Conservation (phyloP, 2,797 vertebrate species). For the Enteromius radiatus region DNA sequence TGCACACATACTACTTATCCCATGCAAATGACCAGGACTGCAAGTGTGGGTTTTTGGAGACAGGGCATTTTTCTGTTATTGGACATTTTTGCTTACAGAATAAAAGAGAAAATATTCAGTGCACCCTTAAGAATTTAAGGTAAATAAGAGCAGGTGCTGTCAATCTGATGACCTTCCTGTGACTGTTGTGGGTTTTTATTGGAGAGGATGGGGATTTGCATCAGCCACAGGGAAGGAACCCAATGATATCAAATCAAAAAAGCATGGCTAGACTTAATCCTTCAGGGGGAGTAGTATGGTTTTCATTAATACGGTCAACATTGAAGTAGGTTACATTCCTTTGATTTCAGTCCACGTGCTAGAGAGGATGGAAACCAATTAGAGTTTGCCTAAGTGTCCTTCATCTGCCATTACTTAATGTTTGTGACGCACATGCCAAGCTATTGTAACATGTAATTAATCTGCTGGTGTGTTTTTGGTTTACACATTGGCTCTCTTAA, state of each 20-base stretch:
- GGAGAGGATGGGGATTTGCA: constrained; percentile 58
- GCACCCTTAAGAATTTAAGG: neutral
- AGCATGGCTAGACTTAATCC: constrained; percentile 43
- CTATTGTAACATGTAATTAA: constrained; percentile 70
- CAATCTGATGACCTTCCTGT: constrained; percentile 48
- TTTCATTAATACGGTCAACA: constrained; percentile 57
- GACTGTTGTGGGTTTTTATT: constrained; percentile 45
- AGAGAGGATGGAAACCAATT: constrained; percentile 66
- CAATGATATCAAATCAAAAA: constrained; percentile 61
- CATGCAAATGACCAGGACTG: neutral
- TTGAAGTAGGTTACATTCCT: constrained; percentile 65
- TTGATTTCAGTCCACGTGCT: constrained; percentile 69
- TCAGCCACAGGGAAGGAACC: constrained; percentile 51
- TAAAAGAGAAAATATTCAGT: neutral
- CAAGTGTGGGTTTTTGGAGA: neutral
- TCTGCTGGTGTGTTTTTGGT: constrained; percentile 73
- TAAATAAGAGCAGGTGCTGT: constrained; percentile 22
- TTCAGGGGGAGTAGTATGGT: constrained; percentile 36
- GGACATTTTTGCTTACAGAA: neutral
- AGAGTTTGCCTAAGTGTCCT: constrained; percentile 47
- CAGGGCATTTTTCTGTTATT: neutral
- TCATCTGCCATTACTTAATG: constrained; percentile 79
- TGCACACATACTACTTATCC: neutral
- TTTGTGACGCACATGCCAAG: constrained; percentile 74
- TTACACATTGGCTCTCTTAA: constrained; percentile 60